Base-by-base conservation (phyloP, 2,888 invertebrate genomes). In the Mythimna loreyi region DNA sequence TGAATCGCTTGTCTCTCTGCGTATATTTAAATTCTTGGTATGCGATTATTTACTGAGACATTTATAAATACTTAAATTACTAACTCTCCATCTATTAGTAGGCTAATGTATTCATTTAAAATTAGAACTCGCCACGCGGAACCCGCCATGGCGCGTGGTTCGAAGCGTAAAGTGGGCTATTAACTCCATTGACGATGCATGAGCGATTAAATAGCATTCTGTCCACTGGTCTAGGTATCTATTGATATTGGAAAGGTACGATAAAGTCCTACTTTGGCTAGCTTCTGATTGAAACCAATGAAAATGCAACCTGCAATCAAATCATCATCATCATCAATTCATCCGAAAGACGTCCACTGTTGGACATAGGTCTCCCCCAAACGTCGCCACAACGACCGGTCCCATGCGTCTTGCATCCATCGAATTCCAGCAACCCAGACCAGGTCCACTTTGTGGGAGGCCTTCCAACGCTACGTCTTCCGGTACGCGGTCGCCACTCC, bases 51-150 rank as follows among this genome's bases (percentile, higher is more conserved):
- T 23, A 43, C 47, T 43, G 16, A 33, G 43, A 25, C 23, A 21
- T n/a, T 47, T 72, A 9, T 2, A 53, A 40, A 72, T 23, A 63
- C 55, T 3, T 4, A 28, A 28, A 28, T 28, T 3, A 49, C 65
- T 3, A 65, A 21, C 23, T 49, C 75, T 43, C 25, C 16, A 7
- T 23, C 33, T 58, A 40, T 75, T 67, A 57, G 52, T 56, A 66
- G 40, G 58, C n/a, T 47, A 58, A 67, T 58, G 40, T 47, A 49
- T 57, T 75, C 16, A 75, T 72, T 68, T 72, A 72, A 68, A 68
- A 55, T 59, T 67, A 72, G 57, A 72, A 66, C 56, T 33, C 21
- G 40, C 28, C 30, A 43, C 45, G 36, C 45, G 47, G 50, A 57
- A 56, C 67, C 33, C 13, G 7, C 11, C 25, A 57, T n/a, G 53